Evolutionary conservation across 2,113 vertebrate species (phyloP), one percentile per base, ranked within the genome.

Genomic region (Monarcha castaneiventris): DNA sequence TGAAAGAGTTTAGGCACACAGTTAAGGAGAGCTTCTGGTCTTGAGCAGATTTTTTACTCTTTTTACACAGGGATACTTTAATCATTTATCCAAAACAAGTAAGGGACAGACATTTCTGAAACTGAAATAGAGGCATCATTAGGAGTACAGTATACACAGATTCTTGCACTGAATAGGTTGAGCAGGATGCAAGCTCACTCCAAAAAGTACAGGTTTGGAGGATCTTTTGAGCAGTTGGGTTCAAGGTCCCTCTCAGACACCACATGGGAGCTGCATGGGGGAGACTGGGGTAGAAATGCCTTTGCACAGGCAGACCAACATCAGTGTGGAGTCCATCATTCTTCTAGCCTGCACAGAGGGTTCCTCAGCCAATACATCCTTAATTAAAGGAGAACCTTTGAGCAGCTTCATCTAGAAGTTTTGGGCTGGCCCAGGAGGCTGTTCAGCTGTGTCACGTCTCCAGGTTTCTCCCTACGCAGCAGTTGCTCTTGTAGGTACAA

Each of bases 181-280:
- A 88, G 16, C 17, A 79, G 68, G 21, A 63, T 61, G 33, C 35
- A 72, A 75, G 29, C 17, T 72, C 41, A 16, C 32, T 73, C 23
- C 29, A 43, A 71, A 79, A 84, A 37, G 13, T 21, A 19, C 5
- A 84, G 29, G 1, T 16, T 44, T 71, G 1, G 7, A 15, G 32
- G 33, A 69, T 12, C 29, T 62, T 9, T 32, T 33, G 12, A 58
- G 30, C 3, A 3, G 6, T 1, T 39, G 56, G 5, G 10, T 49
- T 85, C 37, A 22, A 73, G 35, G 25, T 51, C 4, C 23, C 15
- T 52, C 46, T 74, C 63, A 77, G 29, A 48, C 13, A 17, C 1
- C 23, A 16, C 2, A 5, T 3, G 6, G 7, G 15, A 48, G 19
- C 10, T 72, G 23, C 27, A 21, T 0, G 0, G 5, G 6, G 15